Conservation (phyloP, 1,140 invertebrate species). For the Drosophila mauritiana region DNA sequence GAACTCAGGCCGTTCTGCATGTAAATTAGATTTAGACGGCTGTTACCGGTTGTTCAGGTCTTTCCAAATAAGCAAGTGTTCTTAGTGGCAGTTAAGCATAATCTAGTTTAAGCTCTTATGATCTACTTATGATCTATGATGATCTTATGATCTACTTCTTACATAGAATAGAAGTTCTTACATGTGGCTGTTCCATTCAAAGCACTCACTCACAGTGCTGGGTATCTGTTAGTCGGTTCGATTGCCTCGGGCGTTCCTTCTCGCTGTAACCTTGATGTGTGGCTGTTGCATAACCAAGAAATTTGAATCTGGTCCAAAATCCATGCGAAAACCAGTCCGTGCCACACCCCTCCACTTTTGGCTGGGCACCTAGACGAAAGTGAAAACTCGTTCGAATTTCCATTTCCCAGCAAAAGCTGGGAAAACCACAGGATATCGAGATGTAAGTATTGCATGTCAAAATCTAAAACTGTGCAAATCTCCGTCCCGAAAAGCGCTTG, state of each 20-base stretch:
- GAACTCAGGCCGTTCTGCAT: constrained; percentile 22
- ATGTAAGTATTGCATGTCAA: constrained; percentile 1
- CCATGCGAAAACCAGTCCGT: constrained; percentile 20
- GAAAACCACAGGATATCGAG: constrained; percentile 21
- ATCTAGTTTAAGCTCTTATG: too few relatives aligned
- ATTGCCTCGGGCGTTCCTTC: neutral
- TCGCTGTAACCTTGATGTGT: constrained; percentile 3
- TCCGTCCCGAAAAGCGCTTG: neutral
- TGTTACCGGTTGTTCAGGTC: constrained; percentile 1
- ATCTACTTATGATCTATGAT: too few relatives aligned
- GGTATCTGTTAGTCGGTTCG: neutral
- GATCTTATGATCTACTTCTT: too few relatives aligned
- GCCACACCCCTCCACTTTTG: constrained; percentile 4
- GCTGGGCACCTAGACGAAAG: constrained; percentile 12
- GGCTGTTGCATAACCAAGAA: constrained; percentile 4
- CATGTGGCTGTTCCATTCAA: neutral
- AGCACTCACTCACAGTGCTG: too few relatives aligned
- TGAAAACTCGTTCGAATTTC: constrained; percentile 34
- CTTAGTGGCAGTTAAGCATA: neutral
- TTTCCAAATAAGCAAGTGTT: neutral
- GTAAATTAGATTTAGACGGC: neutral
- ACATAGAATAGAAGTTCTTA: too few relatives aligned
- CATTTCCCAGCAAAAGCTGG: constrained; percentile 24
- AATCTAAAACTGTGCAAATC: neutral
- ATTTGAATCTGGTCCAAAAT: constrained; percentile 1